phyloP scores from a whole-genome alignment of 2,113 vertebrate species.

The Shinisaurus crocodilurus region DNA sequence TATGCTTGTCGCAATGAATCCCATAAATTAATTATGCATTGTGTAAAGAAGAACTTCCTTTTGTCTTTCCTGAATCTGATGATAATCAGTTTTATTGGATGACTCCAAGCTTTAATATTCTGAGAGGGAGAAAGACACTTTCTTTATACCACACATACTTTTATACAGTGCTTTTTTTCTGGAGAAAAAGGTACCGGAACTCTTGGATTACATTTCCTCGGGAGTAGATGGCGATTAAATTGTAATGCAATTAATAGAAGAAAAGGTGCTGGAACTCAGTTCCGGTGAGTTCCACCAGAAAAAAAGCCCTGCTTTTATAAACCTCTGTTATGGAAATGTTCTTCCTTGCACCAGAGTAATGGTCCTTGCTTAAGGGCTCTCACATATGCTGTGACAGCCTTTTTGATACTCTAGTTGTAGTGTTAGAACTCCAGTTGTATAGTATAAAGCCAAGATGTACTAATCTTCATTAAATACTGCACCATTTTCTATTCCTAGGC shows the following conservation, averaged over 20 bases:
- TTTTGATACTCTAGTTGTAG: background rate
- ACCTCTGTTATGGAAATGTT: background rate
- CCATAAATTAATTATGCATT: background rate
- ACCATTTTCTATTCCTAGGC: constrained; percentile 76
- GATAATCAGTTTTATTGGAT: background rate
- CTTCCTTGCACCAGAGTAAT: background rate
- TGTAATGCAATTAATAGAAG: too few species aligned
- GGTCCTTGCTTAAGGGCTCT: background rate
- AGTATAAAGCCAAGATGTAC: background rate
- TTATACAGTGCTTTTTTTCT: too few species aligned
- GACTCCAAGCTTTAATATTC: background rate
- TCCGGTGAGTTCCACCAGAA: too few species aligned
- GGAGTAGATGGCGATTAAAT: too few species aligned
- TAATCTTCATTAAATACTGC: constrained; percentile 3
- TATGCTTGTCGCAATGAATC: background rate
- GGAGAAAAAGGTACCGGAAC: too few species aligned
- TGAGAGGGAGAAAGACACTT: background rate
- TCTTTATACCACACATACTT: background rate
- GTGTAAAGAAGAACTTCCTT: background rate
- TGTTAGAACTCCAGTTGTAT: background rate
- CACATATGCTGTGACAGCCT: background rate
- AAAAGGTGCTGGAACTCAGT: too few species aligned
- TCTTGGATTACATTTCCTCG: too few species aligned
- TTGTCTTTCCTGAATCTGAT: background rate
- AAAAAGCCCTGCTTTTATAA: too few species aligned